A percentile compares a stretch with the other conserved stretches of the same genome.
These are phyloP conservation scores for Protonibea diacanthus DNA, from an alignment of 2,797 vertebrate genomes.

Conservation along the genomic window DNA sequence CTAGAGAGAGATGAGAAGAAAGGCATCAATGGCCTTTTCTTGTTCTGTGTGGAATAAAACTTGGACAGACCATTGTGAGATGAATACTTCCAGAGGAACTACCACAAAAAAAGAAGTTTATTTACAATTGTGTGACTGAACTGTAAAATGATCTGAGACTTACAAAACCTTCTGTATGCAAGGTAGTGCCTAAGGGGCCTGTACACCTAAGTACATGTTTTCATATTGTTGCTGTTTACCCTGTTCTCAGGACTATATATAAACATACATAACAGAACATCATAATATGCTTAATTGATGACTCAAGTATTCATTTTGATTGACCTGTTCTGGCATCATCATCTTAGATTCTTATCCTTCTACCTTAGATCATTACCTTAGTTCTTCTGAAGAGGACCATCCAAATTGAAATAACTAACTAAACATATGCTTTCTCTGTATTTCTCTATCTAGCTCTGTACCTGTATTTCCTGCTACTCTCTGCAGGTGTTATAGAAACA, in stretches of 20 bases:
- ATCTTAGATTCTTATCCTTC: too few relatives aligned
- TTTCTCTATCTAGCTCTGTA: neutral
- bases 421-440: neutral
- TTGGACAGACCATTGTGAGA: conserved; percentile 12
- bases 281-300: neutral
- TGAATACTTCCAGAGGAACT: conserved; percentile 9
- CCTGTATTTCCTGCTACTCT: too few relatives aligned
- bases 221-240: neutral
- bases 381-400: neutral
- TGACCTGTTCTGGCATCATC: neutral
- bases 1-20: conserved; percentile 57
- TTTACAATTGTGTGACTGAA: conserved; percentile 6
- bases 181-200: neutral
- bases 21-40: conserved; percentile 51
- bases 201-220: neutral
- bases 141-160: neutral
- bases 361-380: neutral
- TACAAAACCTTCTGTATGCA: neutral
- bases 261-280: neutral
- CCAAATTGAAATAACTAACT: neutral
- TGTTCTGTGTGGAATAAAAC: conserved; percentile 45
- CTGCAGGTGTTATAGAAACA: neutral
- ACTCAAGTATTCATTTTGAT: neutral
- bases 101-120: neutral
- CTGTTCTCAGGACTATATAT: neutral